Base-by-base conservation (phyloP, 2,797 vertebrate species). In the Austrolebias charrua region DNA sequence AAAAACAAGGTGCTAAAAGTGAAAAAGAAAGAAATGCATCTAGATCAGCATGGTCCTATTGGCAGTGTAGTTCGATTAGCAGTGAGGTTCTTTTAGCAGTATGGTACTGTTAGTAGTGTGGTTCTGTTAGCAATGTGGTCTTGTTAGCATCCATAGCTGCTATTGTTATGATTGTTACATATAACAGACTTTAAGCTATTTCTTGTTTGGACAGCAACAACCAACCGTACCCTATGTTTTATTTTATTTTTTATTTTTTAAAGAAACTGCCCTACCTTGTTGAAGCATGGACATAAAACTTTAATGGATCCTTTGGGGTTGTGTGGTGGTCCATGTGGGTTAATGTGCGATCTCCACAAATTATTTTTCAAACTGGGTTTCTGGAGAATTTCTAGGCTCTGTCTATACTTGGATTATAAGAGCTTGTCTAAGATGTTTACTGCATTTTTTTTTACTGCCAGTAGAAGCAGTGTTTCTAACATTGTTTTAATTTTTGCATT, bases 401-500 rank as follows among this genome's bases (percentile, higher is more conserved):
- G 31, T 18, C 16, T 35, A 52, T 33, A 33, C 15, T 33, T 24
- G 9, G 14, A 8, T 47, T 4, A 46, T 18, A n/a, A 18, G 44
- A n/a, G 18, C n/a, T 45, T 45, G 44, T 45, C 6, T 45, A 45
- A 16, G 2, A 40, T 40, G 38, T 40, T 40, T 12, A 40, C 38
- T 40, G 38, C 11, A 3, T 40, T 40, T 18, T 5, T 45, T 5
- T 3, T 58, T 14, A 20, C 12, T 6, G 14, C 6, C 11, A 8
- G 9, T 4, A 7, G 9, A 19, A 18, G 2, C 44, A 46, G 1
- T 9, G 11, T 68, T 35, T 51, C n/a, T 56, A 38, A 24, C 14
- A n/a, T 28, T 63, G 57, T 14, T 47, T 20, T 16, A 18, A 44
- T 2, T 46, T 55, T 11, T 82, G 15, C 89, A 59, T 83, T 81